Evolutionary conservation across 2,113 vertebrate species (phyloP).

Genomic region (Formicarius rufipectus): DNA sequence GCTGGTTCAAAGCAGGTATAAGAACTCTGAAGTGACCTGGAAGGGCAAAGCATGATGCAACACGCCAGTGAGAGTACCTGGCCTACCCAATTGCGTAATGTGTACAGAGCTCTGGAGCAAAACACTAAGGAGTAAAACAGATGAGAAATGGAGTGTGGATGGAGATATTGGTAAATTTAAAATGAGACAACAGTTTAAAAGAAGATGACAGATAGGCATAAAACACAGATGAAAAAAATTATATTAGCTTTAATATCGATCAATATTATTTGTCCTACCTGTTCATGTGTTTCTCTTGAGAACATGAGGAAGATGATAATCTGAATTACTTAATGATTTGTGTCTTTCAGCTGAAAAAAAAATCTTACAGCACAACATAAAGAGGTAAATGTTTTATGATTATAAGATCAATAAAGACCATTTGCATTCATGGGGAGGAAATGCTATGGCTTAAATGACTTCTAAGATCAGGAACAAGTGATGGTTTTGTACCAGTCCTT

Average conservation of each 20-base stretch:
- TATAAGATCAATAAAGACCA: neutral
- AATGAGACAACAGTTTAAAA: neutral
- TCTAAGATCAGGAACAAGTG: neutral
- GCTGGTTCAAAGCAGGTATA: neutral
- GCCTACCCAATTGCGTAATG: accelerated
- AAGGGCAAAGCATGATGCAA: neutral
- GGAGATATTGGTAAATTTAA: neutral
- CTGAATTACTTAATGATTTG: neutral
- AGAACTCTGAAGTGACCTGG: neutral
- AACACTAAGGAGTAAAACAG: neutral
- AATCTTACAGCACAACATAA: neutral
- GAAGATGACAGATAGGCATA: neutral
- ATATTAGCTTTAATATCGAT: neutral
- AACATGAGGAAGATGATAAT: neutral
- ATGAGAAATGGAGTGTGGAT: neutral
- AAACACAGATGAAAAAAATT: neutral
- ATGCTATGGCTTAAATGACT: neutral
- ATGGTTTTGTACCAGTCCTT: neutral
- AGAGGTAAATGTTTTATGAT: neutral
- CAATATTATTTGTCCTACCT: neutral
- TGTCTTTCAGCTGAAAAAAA: neutral
- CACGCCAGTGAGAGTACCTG: neutral
- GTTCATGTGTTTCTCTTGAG: neutral
- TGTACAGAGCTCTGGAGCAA: neutral
- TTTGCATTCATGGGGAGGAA: neutral